These are phyloP conservation scores for Trachemys scripta DNA, from an alignment of 2,113 vertebrate species.

Conservation along the genomic window DNA sequence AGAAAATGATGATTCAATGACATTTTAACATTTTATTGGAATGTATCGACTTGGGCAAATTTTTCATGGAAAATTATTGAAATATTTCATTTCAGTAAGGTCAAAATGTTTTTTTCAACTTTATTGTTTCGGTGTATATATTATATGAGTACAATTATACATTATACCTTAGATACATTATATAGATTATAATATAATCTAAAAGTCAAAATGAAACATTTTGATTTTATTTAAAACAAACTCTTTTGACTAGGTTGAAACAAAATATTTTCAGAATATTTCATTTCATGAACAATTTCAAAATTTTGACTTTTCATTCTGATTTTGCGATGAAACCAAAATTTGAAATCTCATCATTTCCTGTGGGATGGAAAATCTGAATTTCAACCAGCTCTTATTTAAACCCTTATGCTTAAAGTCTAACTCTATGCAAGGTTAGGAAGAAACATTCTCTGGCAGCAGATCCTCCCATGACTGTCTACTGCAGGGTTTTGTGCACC, in stretches of 20 bases:
- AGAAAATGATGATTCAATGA: not conserved
- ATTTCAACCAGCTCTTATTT: not conserved
- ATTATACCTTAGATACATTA: too few relatives aligned
- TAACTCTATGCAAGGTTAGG: not conserved
- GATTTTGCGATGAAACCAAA: not conserved
- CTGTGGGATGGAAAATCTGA: accelerated
- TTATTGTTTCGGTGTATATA: too few relatives aligned
- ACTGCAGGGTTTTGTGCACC: not conserved
- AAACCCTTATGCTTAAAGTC: not conserved
- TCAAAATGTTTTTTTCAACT: too few relatives aligned
- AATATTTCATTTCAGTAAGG: not conserved
- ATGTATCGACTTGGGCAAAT: not conserved
- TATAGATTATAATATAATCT: too few relatives aligned
- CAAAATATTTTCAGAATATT: not conserved
- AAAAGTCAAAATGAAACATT: too few relatives aligned
- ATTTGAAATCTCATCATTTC: not conserved
- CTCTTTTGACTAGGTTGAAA: not conserved
- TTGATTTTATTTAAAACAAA: not conserved
- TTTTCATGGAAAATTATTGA: not conserved
- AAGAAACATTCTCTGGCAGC: not conserved
- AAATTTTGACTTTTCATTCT: not conserved
- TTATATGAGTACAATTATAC: too few relatives aligned
- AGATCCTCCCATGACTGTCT: not conserved
- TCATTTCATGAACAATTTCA: not conserved
- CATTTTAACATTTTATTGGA: not conserved